phyloP scores from a whole-genome alignment of 2,113 vertebrate genomes.

The Datnioides undecimradiatus region DNA sequence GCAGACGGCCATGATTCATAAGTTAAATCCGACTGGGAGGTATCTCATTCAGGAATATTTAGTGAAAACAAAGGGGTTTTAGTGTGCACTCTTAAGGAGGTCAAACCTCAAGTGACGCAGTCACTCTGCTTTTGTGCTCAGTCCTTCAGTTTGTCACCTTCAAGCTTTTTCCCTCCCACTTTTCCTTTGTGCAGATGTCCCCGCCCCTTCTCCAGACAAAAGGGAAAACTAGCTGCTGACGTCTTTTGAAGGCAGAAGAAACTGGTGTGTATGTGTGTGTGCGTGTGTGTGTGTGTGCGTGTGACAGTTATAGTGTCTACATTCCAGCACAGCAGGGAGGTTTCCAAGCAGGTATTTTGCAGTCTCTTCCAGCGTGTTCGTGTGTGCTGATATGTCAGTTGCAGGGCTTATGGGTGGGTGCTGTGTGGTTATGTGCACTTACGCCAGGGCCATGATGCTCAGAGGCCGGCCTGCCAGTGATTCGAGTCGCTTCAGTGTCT shows the following conservation, averaged over 20 bases:
- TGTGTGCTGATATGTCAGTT: slow-evolving; percentile 24
- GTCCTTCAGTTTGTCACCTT: slow-evolving; percentile 74
- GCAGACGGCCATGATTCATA: slow-evolving; percentile 46
- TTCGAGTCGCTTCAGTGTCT: slow-evolving; percentile 88
- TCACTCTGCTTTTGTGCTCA: slow-evolving; percentile 69
- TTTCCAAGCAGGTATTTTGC: slow-evolving; percentile 70
- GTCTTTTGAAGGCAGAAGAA: slow-evolving; percentile 56
- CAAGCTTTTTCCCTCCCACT: slow-evolving; percentile 68
- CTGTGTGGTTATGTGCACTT: slow-evolving; percentile 74
- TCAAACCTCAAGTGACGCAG: slow-evolving; percentile 49
- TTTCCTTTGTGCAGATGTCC: slow-evolving; percentile 64
- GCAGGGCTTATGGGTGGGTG: not conserved
- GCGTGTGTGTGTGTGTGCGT: slow-evolving; percentile 27
- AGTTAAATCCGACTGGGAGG: slow-evolving; percentile 49
- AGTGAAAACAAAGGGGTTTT: slow-evolving; percentile 67
- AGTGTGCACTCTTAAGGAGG: slow-evolving; percentile 58
- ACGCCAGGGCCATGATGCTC: slow-evolving; percentile 92
- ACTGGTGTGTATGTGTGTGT: slow-evolving; percentile 29
- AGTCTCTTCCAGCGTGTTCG: slow-evolving; percentile 32
- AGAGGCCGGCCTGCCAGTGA: slow-evolving; percentile 87
- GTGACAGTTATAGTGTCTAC: slow-evolving; percentile 73
- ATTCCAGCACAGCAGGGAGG: slow-evolving; percentile 78
- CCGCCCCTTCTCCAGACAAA: slow-evolving; percentile 67
- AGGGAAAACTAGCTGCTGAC: slow-evolving; percentile 59
- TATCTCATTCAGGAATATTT: slow-evolving; percentile 39